phyloP scores from a whole-genome alignment of 2,797 vertebrate species.

The Notolepis coatsorum region DNA sequence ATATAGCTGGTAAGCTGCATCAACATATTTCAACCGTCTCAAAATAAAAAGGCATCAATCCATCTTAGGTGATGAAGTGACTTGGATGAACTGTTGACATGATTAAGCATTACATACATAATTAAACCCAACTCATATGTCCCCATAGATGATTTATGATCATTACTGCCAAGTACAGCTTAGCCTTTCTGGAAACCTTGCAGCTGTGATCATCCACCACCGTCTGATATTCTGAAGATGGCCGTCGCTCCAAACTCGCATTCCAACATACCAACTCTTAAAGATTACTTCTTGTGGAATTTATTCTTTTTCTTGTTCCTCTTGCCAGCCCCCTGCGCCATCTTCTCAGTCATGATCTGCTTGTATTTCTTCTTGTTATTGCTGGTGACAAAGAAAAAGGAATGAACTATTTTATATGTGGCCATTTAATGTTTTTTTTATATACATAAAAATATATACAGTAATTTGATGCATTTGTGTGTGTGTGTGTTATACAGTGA shows the following conservation, averaged over 20 bases:
- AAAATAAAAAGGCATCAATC: no score
- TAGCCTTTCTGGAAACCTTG: constrained; percentile 16
- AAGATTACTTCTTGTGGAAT: constrained; percentile 81
- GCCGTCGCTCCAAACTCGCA: background rate
- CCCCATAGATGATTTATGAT: background rate
- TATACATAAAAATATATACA: no score
- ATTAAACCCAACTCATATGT: constrained; percentile 7
- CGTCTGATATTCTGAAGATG: no score
- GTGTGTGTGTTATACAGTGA: no score
- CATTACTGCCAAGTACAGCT: background rate
- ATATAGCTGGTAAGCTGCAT: no score
- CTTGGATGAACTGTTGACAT: no score
- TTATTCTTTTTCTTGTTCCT: constrained; percentile 89
- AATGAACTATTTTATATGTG: no score
- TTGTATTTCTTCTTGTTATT: constrained; percentile 94
- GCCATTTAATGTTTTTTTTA: background rate
- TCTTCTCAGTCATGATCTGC: constrained; percentile 90
- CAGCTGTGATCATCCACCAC: no score
- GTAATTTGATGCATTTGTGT: no score
- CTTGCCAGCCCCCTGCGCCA: constrained; percentile 88
- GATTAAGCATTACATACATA: no score
- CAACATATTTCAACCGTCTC: no score
- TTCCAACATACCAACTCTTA: constrained; percentile 10
- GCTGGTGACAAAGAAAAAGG: constrained; percentile 81
- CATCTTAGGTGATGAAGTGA: no score